phyloP scores from a whole-genome alignment of 1,140 invertebrate genomes.

The Anastrepha ludens region DNA sequence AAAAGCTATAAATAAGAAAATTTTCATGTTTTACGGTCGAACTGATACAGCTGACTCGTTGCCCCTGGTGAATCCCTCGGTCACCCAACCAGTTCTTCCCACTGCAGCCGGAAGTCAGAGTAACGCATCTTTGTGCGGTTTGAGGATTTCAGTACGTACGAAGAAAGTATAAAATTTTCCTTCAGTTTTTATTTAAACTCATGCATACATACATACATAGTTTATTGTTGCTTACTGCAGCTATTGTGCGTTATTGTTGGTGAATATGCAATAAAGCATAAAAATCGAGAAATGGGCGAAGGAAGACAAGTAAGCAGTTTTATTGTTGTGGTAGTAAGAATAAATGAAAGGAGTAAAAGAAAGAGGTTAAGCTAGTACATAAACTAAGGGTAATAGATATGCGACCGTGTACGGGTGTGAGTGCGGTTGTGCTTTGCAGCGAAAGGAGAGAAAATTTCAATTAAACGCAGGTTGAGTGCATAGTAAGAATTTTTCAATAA shows the following conservation, averaged over 20 bases:
- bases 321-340: background rate
- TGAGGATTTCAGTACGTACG: background rate
- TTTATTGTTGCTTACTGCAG: background rate
- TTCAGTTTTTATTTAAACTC: background rate
- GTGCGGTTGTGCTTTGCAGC: no score
- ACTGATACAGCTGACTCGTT: conserved; percentile 13
- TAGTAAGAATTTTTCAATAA: conserved; percentile 40
- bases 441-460: conserved; percentile 28
- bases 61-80: background rate
- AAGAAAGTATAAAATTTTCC: conserved; percentile 25
- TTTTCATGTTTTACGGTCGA: conserved; percentile 46
- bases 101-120: background rate
- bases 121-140: background rate
- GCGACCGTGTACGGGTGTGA: background rate
- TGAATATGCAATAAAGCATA: conserved; percentile 46
- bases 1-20: conserved; percentile 44
- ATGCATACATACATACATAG: background rate
- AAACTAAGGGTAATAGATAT: conserved; percentile 4
- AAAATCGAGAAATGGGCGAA: background rate
- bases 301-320: background rate
- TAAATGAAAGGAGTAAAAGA: conserved; percentile 16
- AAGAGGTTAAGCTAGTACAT: background rate
- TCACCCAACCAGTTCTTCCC: background rate
- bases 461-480: conserved; percentile 50
- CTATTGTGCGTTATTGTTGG: conserved; percentile 33